Evolutionary conservation across 2,113 vertebrate genomes (phyloP).

Genomic region (Asarcornis scutulata): DNA sequence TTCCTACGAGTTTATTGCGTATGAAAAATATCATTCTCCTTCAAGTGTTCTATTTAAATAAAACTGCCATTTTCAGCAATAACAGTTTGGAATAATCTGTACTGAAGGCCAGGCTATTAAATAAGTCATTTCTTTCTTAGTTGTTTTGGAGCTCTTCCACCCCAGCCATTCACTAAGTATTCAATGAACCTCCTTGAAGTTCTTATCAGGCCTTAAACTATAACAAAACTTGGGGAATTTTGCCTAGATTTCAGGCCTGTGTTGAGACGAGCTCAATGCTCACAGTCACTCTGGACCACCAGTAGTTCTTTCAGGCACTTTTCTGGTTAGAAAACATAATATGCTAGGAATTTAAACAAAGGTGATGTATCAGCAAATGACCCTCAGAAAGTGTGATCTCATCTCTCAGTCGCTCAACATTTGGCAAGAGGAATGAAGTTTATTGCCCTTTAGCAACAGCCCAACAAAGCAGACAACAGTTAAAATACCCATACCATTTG

Average conservation of each 20-base stretch:
- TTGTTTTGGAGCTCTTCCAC: background rate
- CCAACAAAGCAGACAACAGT: background rate
- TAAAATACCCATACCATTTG: background rate
- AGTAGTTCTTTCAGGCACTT: background rate
- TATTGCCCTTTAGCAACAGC: slow-evolving; percentile 5
- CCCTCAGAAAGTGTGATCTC: slow-evolving; percentile 19
- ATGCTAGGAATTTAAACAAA: slow-evolving; percentile 50
- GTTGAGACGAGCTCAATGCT: background rate
- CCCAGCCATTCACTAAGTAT: background rate
- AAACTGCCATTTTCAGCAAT: background rate
- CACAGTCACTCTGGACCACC: background rate
- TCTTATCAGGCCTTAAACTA: background rate
- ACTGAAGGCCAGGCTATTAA: background rate
- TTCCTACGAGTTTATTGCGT: background rate
- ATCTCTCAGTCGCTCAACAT: slow-evolving; percentile 5
- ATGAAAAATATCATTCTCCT: background rate
- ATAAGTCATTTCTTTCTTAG: background rate
- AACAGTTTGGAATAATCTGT: background rate
- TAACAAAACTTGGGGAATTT: background rate
- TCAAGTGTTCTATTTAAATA: background rate
- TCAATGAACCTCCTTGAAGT: background rate
- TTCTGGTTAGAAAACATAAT: slow-evolving; percentile 7
- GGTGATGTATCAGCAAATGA: slow-evolving; percentile 45
- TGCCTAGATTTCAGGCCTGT: background rate
- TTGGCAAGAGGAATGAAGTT: slow-evolving; percentile 15